Evolutionary conservation across 1,140 invertebrate species (phyloP).

Genomic region (Drosophila trapezifrons): DNA sequence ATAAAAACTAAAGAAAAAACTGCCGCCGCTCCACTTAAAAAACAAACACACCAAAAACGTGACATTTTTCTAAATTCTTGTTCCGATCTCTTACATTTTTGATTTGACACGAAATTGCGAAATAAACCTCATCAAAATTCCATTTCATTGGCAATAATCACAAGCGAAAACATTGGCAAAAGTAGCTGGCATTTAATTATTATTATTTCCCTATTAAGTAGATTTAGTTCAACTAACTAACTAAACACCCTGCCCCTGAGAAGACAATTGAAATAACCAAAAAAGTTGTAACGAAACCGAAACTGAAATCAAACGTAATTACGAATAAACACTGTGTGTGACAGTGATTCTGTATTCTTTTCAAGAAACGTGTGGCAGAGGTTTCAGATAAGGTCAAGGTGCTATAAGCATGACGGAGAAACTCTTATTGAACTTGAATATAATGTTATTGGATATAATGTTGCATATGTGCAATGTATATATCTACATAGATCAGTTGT

Average conservation of each 20-base stretch:
- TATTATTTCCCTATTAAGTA: slow-evolving; percentile 41
- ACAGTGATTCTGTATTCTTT: slow-evolving; percentile 7
- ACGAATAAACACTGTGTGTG: slow-evolving; percentile 16
- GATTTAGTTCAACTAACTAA: slow-evolving; percentile 51
- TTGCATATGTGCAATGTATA: no score
- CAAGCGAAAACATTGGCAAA: slow-evolving; percentile 46
- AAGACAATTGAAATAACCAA: slow-evolving; percentile 15
- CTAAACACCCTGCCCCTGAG: slow-evolving; percentile 2
- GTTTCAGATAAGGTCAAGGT: background rate
- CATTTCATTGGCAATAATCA: slow-evolving; percentile 42
- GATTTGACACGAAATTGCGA: slow-evolving; percentile 15
- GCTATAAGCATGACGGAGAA: no score
- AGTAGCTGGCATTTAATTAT: slow-evolving; percentile 44
- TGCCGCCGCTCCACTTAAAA: background rate
- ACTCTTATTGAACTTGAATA: no score
- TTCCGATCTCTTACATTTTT: slow-evolving; percentile 9
- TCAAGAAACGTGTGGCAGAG: background rate
- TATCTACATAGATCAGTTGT: no score
- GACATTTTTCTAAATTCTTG: slow-evolving; percentile 41
- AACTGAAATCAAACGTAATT: slow-evolving; percentile 18
- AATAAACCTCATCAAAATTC: slow-evolving; percentile 17
- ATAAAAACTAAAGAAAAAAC: background rate
- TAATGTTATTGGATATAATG: no score
- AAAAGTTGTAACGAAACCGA: slow-evolving; percentile 16
- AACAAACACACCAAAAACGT: slow-evolving; percentile 10